These are phyloP conservation scores for Drosophila mercatorum DNA, from an alignment of 2,888 invertebrate species.

Conservation along the genomic window DNA sequence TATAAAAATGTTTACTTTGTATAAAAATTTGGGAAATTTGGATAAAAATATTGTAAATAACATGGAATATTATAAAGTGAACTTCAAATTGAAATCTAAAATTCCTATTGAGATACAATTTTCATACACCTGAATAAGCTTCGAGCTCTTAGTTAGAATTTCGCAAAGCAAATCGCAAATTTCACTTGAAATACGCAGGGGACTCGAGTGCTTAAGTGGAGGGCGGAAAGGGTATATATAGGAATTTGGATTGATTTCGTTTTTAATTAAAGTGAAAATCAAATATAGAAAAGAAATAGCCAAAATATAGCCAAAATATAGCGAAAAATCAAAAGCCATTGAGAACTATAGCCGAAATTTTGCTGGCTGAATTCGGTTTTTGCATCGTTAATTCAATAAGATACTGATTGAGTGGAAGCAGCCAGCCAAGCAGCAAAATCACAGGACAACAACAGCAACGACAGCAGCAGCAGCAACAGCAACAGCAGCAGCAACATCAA, in stretches of 20 bases:
- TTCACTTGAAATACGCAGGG: not conserved
- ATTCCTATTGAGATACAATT: too few species aligned
- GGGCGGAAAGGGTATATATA: conserved; percentile 22
- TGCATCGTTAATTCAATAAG: conserved; percentile 12
- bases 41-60: too few species aligned
- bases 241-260: not conserved
- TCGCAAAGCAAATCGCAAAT: not conserved
- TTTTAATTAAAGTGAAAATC: conserved; percentile 3
- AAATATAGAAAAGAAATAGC: not conserved
- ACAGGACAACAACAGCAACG: not conserved
- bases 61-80: too few species aligned
- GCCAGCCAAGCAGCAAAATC: conserved; percentile 2
- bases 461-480: not conserved
- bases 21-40: too few species aligned
- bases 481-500: not conserved
- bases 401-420: conserved; percentile 13
- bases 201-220: not conserved
- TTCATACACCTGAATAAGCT: too few species aligned
- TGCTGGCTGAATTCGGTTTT: not conserved
- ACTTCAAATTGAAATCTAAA: too few species aligned
- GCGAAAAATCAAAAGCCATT: not conserved
- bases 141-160: not conserved
- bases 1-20: too few species aligned
- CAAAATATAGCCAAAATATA: conserved; percentile 7
- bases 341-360: not conserved